Evolutionary conservation across 2,113 vertebrate species (phyloP).

Genomic region (Eclectus roratus): DNA sequence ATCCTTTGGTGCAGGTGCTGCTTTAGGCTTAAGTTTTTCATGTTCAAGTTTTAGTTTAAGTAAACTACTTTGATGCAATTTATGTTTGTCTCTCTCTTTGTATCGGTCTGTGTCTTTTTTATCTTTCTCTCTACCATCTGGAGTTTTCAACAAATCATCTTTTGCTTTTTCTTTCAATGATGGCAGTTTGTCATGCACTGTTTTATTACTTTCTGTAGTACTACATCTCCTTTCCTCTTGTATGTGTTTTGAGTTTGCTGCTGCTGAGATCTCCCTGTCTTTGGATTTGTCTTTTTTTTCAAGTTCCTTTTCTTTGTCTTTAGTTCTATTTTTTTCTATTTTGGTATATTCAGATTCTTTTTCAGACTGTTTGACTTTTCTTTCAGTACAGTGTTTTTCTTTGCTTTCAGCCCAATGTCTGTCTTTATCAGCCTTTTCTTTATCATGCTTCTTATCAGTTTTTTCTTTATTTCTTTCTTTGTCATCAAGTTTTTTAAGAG

Average conservation of each 20-base stretch:
- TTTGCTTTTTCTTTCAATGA: conserved; percentile 86
- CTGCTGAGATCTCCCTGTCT: conserved; percentile 72
- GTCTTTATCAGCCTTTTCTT: conserved; percentile 87
- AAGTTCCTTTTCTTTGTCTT: conserved; percentile 86
- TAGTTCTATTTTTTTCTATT: conserved; percentile 82
- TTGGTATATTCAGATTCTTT: conserved; percentile 83
- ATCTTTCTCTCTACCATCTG: conserved; percentile 88
- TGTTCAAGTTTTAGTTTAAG: conserved; percentile 79
- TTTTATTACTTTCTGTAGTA: conserved; percentile 78
- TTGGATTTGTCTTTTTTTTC: conserved; percentile 86
- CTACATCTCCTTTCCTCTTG: conserved; percentile 87
- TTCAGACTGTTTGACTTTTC: conserved; percentile 84
- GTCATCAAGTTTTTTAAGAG: conserved; percentile 86
- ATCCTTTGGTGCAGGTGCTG: conserved; percentile 80
- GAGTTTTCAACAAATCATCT: conserved; percentile 85
- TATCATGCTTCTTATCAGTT: conserved; percentile 86
- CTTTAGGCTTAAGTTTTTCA: conserved; percentile 85
- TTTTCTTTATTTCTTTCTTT: conserved; percentile 90
- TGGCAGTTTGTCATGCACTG: conserved; percentile 73
- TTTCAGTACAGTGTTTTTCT: conserved; percentile 84
- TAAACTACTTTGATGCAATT: conserved; percentile 80
- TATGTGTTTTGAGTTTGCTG: conserved; percentile 76
- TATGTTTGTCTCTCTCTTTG: conserved; percentile 88
- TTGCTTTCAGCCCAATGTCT: conserved; percentile 80
- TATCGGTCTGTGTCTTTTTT: conserved; percentile 89